These are phyloP conservation scores for Phengaris alcon DNA, from an alignment of 2,888 invertebrate species.

Conservation along the genomic window DNA sequence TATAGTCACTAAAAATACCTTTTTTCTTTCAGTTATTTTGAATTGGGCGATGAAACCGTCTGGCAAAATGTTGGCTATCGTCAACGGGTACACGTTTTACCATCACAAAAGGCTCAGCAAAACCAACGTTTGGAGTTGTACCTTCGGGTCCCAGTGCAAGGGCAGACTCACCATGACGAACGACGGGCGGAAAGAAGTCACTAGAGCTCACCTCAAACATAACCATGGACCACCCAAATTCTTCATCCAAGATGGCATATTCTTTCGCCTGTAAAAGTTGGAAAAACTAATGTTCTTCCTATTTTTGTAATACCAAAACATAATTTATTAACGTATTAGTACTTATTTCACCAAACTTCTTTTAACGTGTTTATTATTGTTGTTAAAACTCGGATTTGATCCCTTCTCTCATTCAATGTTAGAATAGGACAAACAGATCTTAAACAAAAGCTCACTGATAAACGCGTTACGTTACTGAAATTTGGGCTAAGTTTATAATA, in stretches of 20 bases:
- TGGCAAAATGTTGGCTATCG: constrained; percentile 40
- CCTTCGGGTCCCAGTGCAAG: constrained; percentile 46
- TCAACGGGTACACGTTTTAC: constrained; percentile 45
- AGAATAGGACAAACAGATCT: too few relatives aligned
- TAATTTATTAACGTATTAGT: too few relatives aligned
- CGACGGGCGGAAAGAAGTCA: constrained; percentile 32
- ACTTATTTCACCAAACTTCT: too few relatives aligned
- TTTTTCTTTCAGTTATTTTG: constrained; percentile 37
- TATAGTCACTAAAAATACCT: constrained; percentile 36
- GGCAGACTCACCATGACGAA: constrained; percentile 43
- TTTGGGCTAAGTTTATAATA: too few relatives aligned
- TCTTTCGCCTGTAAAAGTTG: constrained; percentile 33
- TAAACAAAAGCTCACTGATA: too few relatives aligned
- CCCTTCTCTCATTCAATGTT: too few relatives aligned
- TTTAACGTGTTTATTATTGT: too few relatives aligned
- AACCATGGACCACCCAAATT: constrained; percentile 41
- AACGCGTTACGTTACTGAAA: too few relatives aligned
- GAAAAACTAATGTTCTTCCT: too few relatives aligned
- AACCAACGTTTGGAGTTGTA: constrained; percentile 46
- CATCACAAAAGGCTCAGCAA: constrained; percentile 38
- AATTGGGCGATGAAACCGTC: constrained; percentile 39
- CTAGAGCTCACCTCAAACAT: constrained; percentile 40
- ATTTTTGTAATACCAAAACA: too few relatives aligned
- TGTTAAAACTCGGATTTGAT: too few relatives aligned
- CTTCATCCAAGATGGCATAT: constrained; percentile 40